Evolutionary conservation across 2,797 vertebrate genomes (phyloP).

Genomic region (Crypturellus tataupa): DNA sequence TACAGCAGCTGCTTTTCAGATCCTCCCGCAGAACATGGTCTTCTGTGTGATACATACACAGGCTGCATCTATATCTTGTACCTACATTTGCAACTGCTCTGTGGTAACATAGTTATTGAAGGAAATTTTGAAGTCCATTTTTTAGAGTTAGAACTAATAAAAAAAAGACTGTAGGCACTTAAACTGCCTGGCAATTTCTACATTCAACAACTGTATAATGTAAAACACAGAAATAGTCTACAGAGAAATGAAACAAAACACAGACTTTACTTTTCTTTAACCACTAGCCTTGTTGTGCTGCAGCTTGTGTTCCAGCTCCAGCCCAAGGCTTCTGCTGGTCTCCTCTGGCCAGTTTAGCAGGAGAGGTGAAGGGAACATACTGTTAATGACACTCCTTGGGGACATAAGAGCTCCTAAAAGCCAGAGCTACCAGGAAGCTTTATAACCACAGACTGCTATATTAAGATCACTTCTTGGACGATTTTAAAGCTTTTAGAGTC

Average conservation of each 20-base stretch:
- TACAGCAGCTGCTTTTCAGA: slow-evolving; percentile 25
- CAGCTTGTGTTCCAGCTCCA: not conserved
- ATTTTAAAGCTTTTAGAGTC: not conserved
- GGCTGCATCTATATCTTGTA: not conserved
- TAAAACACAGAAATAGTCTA: not conserved
- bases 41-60: not conserved
- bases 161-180: not conserved
- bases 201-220: not conserved
- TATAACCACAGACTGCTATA: accelerated
- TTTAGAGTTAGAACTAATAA: not conserved
- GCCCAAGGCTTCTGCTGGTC: not conserved
- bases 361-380: not conserved
- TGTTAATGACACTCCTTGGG: not conserved
- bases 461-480: not conserved
- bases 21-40: not conserved
- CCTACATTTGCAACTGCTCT: not conserved
- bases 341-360: not conserved
- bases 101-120: not conserved
- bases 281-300: not conserved
- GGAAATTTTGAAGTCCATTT: not conserved
- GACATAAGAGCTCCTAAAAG: not conserved
- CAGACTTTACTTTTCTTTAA: not conserved
- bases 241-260: not conserved
- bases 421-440: not conserved
- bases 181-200: not conserved